Conservation (phyloP, 2,113 vertebrate species). For the Gymnogyps californianus region DNA sequence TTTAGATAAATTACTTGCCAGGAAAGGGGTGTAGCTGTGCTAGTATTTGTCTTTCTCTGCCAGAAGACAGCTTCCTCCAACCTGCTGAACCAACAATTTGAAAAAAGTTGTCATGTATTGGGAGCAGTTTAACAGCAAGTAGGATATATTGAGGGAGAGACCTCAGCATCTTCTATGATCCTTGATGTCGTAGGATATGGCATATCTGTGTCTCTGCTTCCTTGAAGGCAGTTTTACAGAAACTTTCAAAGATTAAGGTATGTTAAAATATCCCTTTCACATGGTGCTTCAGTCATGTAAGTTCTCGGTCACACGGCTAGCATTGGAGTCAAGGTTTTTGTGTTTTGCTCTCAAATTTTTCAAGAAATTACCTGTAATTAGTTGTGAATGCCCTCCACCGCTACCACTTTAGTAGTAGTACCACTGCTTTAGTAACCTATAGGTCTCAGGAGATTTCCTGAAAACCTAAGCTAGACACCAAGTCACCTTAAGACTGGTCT, state of each 20-base stretch:
- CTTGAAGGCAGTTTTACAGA: background rate
- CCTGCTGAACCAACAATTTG: background rate
- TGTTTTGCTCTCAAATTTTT: background rate
- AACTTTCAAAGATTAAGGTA: background rate
- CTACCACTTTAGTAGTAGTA: background rate
- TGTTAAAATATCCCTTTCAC: background rate
- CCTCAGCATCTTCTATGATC: background rate
- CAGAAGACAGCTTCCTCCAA: background rate
- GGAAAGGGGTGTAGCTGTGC: background rate
- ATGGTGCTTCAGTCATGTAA: background rate
- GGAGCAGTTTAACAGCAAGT: background rate
- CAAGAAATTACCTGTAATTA: background rate
- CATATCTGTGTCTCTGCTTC: background rate
- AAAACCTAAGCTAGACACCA: background rate
- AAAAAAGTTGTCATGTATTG: background rate
- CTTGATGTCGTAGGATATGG: background rate
- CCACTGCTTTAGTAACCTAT: background rate
- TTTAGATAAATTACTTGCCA: slow-evolving; percentile 5
- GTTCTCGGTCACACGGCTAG: background rate
- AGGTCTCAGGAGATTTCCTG: background rate
- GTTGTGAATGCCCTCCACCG: background rate
- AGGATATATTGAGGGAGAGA: background rate
- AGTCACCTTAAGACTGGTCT: background rate
- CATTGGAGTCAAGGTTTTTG: background rate
- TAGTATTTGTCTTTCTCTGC: background rate